Base-by-base conservation (phyloP, 2,113 vertebrate genomes). In the Ia io region DNA sequence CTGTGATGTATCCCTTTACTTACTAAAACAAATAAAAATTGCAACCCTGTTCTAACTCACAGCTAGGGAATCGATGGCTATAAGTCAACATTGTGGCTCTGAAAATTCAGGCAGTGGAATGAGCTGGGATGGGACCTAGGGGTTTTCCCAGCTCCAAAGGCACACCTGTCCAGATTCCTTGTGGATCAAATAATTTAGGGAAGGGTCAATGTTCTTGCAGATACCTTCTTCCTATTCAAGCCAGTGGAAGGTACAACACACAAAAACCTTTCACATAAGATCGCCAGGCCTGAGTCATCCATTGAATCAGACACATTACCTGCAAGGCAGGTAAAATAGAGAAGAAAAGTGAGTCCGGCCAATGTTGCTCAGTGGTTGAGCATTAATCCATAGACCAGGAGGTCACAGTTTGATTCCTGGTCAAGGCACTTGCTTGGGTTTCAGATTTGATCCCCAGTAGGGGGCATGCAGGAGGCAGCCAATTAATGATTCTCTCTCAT, bases 1-100 rank as follows among this genome's bases (percentile, higher is more conserved):
- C 32, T 37, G 42, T 83, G 61, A 93, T 85, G 90, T 92, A 40
- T 94, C 42, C 91, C 63, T 88, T 93, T 67, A 37, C 47, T 91
- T 94, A 78, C 80, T 94, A 91, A 94, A 92, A 90, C 32, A 87
- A 88, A 87, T 30, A 83, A 85, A 92, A 94, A 12, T 18, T 56
- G 32, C 16, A 71, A 13, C 22, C 18, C 47, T 17, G 1, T 84
- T 53, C 61, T 86, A 71, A 69, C 61, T n/a, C 90, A 95, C 9
- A 67, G 63, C 49, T 49, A 84, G 47, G 13, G 47, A 80, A 82
- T 18, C 1, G 1, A 65, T 91, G 88, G 85, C 84, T 47, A 11
- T 30, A 40, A 82, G 82, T 65, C 69, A 91, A 11, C 13, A 1
- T 22, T 22, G 0, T 20, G n/a, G 61, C 59, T 87, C 69, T 40